Evolutionary conservation across 2,797 vertebrate species (phyloP).

Genomic region (Calcarius lapponicus): DNA sequence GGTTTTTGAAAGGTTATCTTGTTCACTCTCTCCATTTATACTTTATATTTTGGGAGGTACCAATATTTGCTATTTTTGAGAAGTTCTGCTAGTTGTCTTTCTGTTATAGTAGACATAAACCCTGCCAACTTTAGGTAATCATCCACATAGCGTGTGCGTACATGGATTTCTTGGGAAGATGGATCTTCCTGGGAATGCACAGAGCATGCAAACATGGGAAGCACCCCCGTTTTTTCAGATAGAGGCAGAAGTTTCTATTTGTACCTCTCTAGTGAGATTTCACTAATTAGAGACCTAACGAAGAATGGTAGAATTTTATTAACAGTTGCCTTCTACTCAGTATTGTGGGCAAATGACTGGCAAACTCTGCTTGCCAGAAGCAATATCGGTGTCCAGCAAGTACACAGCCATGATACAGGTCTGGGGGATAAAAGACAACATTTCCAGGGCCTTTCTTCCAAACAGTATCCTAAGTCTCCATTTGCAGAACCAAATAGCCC

Average conservation of each 20-base stretch:
- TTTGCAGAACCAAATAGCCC: neutral
- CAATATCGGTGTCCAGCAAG: neutral
- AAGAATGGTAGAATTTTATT: neutral
- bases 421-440: neutral
- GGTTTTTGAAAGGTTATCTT: neutral
- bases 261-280: neutral
- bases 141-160: accelerated
- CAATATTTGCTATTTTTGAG: neutral
- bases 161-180: neutral
- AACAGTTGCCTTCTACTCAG: neutral
- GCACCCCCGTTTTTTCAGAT: neutral
- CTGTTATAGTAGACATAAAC: neutral
- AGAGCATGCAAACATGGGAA: neutral
- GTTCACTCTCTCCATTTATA: neutral
- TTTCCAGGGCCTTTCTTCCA: neutral
- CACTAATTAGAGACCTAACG: neutral
- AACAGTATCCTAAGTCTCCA: neutral
- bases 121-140: neutral
- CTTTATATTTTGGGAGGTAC: neutral
- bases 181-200: neutral
- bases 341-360: neutral
- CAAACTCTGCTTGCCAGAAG: neutral
- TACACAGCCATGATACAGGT: neutral
- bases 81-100: neutral
- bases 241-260: neutral